These are phyloP conservation scores for Mirza zaza DNA, from an alignment of 2,113 vertebrate species.

Conservation along the genomic window DNA sequence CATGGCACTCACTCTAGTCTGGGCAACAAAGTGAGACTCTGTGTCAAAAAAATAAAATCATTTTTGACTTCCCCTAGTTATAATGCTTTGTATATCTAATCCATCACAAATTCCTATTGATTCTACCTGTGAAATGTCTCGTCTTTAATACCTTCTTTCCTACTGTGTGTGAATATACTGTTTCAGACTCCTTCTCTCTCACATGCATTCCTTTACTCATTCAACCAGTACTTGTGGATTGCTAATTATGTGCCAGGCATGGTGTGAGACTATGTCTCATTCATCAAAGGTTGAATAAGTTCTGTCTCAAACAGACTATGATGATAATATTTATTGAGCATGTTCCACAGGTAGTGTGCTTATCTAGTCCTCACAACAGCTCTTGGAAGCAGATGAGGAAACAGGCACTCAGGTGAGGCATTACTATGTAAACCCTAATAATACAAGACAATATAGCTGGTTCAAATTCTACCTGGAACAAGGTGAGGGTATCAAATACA, in stretches of 20 bases:
- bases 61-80: background rate
- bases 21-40: too few species aligned
- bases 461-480: background rate
- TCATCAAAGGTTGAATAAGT: background rate
- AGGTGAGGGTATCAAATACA: background rate
- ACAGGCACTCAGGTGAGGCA: background rate
- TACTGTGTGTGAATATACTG: background rate
- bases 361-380: background rate
- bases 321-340: background rate
- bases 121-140: background rate
- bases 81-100: background rate
- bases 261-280: background rate
- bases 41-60: too few species aligned
- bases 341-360: background rate
- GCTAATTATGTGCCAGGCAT: background rate
- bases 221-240: background rate
- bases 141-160: background rate
- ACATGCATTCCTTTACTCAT: background rate
- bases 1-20: too few species aligned
- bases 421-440: background rate
- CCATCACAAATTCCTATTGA: background rate
- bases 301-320: background rate
- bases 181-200: background rate
- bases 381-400: slow-evolving; percentile 12
- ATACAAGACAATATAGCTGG: background rate